Percentiles rank a stretch among this genome's conserved stretches.
phyloP scores from a whole-genome alignment of 2,888 invertebrate species.

The Cephalotes varians region DNA sequence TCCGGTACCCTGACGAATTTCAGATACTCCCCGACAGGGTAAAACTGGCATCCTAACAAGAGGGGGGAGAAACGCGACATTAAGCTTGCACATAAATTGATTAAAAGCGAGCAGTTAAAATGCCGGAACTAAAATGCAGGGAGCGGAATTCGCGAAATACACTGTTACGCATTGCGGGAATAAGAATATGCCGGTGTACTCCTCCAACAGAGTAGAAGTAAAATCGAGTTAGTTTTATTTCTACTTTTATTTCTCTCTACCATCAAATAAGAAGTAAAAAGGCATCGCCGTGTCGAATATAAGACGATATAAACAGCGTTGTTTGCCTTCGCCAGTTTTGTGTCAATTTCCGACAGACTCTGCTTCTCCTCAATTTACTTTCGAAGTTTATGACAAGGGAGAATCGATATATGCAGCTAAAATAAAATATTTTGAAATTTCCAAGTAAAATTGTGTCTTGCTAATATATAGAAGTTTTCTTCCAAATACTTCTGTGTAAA shows the following conservation, averaged over 20 bases:
- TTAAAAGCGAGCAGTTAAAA: background rate
- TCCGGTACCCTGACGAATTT: slow-evolving; percentile 95
- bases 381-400: slow-evolving; percentile 25
- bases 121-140: slow-evolving; percentile 1
- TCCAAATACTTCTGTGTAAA: background rate
- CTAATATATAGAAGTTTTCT: background rate
- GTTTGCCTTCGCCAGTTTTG: slow-evolving; percentile 30
- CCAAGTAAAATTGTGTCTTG: background rate
- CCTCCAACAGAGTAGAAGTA: background rate
- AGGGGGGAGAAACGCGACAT: background rate
- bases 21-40: slow-evolving; percentile 93
- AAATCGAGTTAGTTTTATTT: slow-evolving; percentile 15
- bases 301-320: slow-evolving; percentile 32
- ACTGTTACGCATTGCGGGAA: background rate
- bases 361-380: slow-evolving; percentile 12
- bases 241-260: slow-evolving; percentile 11
- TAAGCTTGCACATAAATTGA: slow-evolving; percentile 28
- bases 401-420: slow-evolving; percentile 5
- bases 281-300: slow-evolving; percentile 7
- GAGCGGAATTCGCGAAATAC: background rate
- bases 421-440: slow-evolving; percentile 37
- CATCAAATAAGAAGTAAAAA: background rate
- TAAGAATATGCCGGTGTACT: background rate
- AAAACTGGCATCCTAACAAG: slow-evolving; percentile 92
- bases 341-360: slow-evolving; percentile 23